Conservation (phyloP, 2,888 invertebrate species). For the Unio delphinus region DNA sequence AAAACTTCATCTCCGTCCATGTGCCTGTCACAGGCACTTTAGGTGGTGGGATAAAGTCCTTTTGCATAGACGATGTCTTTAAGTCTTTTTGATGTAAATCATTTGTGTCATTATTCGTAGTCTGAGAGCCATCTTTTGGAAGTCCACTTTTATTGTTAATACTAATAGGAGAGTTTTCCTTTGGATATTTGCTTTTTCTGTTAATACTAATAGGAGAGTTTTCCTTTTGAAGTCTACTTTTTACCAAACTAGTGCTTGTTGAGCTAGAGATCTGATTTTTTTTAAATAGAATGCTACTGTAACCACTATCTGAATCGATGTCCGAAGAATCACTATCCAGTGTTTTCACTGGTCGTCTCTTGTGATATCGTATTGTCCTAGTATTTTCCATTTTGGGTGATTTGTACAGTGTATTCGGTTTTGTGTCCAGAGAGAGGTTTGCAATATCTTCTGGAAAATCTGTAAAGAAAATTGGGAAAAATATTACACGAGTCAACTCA, state of each 20-base stretch:
- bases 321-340: constrained; percentile 15
- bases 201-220: too few relatives aligned
- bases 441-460: constrained; percentile 64
- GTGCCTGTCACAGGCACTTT: background rate
- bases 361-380: background rate
- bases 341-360: too few relatives aligned
- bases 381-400: constrained; percentile 1
- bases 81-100: too few relatives aligned
- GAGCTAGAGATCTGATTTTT: constrained; percentile 56
- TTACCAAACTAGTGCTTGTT: constrained; percentile 10
- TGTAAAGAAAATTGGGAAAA: constrained; percentile 33
- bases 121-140: too few relatives aligned
- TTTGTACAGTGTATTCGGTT: constrained; percentile 56
- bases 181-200: too few relatives aligned
- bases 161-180: too few relatives aligned
- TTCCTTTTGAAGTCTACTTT: background rate
- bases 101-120: too few relatives aligned
- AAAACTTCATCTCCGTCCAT: constrained; percentile 10
- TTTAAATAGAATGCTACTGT: constrained; percentile 61
- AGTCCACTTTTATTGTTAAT: too few relatives aligned
- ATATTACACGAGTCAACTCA: too few relatives aligned
- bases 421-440: constrained; percentile 57
- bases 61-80: too few relatives aligned
- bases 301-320: constrained; percentile 65
- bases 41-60: background rate